These are phyloP conservation scores for Capricornis sumatraensis DNA, from an alignment of 2,113 vertebrate genomes.

Conservation along the genomic window DNA sequence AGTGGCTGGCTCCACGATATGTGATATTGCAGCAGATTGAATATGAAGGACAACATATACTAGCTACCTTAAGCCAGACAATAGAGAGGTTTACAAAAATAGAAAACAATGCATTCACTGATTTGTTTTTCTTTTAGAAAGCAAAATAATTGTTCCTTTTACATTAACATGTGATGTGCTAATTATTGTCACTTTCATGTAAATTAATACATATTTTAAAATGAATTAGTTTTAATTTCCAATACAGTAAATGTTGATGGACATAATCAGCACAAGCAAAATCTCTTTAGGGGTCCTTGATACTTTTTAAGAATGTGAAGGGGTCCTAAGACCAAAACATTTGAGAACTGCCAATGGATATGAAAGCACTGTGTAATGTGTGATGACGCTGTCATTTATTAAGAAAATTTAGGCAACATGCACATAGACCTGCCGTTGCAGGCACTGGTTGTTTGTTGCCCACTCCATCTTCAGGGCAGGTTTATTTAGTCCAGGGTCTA, in stretches of 20 bases:
- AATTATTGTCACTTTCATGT: not conserved
- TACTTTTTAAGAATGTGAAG: not conserved
- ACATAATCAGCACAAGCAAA: not conserved
- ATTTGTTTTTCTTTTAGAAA: constrained; percentile 2
- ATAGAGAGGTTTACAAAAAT: not conserved
- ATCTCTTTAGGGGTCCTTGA: not conserved
- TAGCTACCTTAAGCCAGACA: not conserved
- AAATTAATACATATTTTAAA: not conserved
- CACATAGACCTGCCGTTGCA: accelerated
- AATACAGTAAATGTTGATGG: not conserved
- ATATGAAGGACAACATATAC: not conserved
- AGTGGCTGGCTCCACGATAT: not conserved
- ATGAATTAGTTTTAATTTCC: not conserved
- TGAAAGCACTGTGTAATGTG: not conserved
- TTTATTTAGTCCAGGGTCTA: not conserved
- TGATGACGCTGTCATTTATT: not conserved
- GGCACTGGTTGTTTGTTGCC: not conserved
- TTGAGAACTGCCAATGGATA: not conserved
- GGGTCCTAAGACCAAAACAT: not conserved
- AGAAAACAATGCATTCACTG: not conserved
- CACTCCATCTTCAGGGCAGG: too few relatives aligned
- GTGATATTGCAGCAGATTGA: not conserved
- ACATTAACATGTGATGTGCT: not conserved
- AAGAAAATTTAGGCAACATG: not conserved
- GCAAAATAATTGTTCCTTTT: not conserved